Evolutionary conservation across 2,888 invertebrate species (phyloP), one percentile per base, ranked within the genome.

Genomic region (Drosophila ezoana): DNA sequence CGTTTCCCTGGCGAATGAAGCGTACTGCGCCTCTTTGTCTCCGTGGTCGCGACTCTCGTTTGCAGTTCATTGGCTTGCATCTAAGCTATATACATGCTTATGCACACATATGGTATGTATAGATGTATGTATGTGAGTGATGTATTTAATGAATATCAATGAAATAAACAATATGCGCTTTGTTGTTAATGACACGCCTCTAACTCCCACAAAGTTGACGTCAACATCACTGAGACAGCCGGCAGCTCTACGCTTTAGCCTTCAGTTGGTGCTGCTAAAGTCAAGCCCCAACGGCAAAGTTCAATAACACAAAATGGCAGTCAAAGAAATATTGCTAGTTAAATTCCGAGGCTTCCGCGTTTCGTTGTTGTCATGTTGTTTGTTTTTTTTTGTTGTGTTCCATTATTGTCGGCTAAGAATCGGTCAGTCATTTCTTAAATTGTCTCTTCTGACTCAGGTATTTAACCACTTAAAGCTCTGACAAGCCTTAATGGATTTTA

Each of bases 251-350:
- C 35, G 41, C 28, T 47, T 54, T 60, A 66, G 45, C 75, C 63
- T 71, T 74, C 71, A 38, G 33, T 56, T 45, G 20, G n/a, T 53
- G 28, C 48, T 49, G 38, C 72, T 72, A 72, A 79, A 82, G 79
- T 79, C 79, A 79, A 79, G 69, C 53, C 33, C 45, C 63, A 67
- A 58, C 52, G 73, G 62, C 72, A 81, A 77, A 83, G 80, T 83
- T 81, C 81, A 83, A 77, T 83, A 83, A 66, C 81, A 83, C 74
- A 83, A 67, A 67, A 57, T 69, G 63, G 60, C 47, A 52, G 59
- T 73, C 58, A 41, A 57, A 66, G 79, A 58, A 33, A 63, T 56
- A 35, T 45, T 38, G 18, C 37, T 59, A 56, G 68, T 61, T 48
- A 35, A 41, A 38, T 51, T 52, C 54, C 14, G 51, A 78, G 20